These are phyloP conservation scores for Ypsolopha scabrella DNA, from an alignment of 2,888 invertebrate genomes.

Conservation along the genomic window DNA sequence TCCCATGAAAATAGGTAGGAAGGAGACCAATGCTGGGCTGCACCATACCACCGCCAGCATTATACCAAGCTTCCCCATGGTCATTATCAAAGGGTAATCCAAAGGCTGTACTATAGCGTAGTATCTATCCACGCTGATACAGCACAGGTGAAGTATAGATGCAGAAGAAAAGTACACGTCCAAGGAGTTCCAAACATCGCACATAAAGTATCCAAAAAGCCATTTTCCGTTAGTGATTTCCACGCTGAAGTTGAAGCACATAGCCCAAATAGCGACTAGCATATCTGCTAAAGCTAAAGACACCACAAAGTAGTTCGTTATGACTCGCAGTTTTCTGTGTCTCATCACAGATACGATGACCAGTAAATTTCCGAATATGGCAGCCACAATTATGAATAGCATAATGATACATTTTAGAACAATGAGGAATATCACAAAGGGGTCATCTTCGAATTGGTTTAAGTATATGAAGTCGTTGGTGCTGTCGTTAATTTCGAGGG, in stretches of 20 bases:
- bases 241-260: conserved; percentile 94
- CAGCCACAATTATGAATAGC: conserved; percentile 89
- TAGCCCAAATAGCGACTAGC: conserved; percentile 93
- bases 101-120: conserved; percentile 94
- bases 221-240: conserved; percentile 86
- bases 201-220: conserved; percentile 92
- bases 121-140: conserved; percentile 90
- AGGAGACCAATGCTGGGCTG: conserved; percentile 91
- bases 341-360: conserved; percentile 87
- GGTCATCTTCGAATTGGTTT: conserved; percentile 46
- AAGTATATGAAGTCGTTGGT: conserved; percentile 43
- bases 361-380: conserved; percentile 89
- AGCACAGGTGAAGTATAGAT: conserved; percentile 93
- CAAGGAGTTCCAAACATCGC: conserved; percentile 95
- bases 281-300: conserved; percentile 95
- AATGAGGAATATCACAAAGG: conserved; percentile 71
- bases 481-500: conserved; percentile 41
- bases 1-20: conserved; percentile 94
- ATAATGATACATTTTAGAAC: conserved; percentile 83
- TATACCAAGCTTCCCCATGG: conserved; percentile 80
- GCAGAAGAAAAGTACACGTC: conserved; percentile 96
- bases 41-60: conserved; percentile 94
- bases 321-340: conserved; percentile 77
- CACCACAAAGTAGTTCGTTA: conserved; percentile 96
- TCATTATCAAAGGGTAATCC: conserved; percentile 95